phyloP scores from a whole-genome alignment of 2,113 vertebrate species.

The Rhynchomys soricoides region DNA sequence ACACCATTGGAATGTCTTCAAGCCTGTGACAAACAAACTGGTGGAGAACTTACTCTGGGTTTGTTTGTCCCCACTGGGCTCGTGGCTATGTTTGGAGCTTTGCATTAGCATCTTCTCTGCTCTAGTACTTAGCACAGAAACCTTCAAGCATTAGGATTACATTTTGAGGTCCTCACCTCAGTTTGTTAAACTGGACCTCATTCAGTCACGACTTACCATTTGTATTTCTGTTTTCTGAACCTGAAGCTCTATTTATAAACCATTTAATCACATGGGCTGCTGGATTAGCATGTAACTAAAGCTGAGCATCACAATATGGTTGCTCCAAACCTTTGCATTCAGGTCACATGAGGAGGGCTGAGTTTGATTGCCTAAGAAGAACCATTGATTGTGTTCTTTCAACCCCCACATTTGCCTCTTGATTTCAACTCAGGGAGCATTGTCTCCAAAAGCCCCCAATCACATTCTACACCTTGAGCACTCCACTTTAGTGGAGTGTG shows the following conservation, averaged over 20 bases:
- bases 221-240: constrained; percentile 33
- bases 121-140: background rate
- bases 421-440: background rate
- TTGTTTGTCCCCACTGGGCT: background rate
- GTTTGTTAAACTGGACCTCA: constrained; percentile 64
- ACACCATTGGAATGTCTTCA: background rate
- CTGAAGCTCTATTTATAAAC: constrained; percentile 66
- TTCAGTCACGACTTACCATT: constrained; percentile 34
- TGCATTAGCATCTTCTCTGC: background rate
- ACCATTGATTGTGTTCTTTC: background rate
- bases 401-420: background rate
- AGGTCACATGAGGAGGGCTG: background rate
- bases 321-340: background rate
- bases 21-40: background rate
- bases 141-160: background rate
- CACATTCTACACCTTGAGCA: background rate
- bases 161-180: constrained; percentile 43
- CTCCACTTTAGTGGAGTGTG: background rate
- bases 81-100: background rate
- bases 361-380: background rate
- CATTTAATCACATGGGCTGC: constrained; percentile 34
- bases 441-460: background rate
- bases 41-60: background rate
- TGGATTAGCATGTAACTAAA: constrained; percentile 55
- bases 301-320: background rate